phyloP scores from a whole-genome alignment of 2,888 invertebrate species.

The Nephrotoma appendiculata region DNA sequence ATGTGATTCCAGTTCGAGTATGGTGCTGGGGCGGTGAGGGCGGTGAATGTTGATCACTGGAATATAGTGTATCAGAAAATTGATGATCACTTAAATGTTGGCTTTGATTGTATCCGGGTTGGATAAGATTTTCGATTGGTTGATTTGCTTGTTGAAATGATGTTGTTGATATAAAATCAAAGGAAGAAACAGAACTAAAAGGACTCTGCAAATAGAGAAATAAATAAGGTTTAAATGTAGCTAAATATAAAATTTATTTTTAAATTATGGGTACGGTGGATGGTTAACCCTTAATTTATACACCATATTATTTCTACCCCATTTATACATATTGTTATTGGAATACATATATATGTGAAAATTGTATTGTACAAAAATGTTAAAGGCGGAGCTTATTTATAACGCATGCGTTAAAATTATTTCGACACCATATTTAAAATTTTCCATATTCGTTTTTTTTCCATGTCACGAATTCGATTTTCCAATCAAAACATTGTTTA shows the following conservation, averaged over 20 bases:
- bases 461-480: not conserved
- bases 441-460: not conserved
- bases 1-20: slow-evolving; percentile 11
- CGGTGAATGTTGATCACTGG: slow-evolving; percentile 18
- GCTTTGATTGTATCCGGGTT: not conserved
- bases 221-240: not conserved
- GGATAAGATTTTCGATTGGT: not conserved
- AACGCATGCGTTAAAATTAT: not conserved
- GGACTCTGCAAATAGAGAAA: slow-evolving; percentile 22
- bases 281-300: not conserved
- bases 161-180: slow-evolving; percentile 30
- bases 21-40: not conserved
- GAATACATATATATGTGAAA: not conserved
- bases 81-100: slow-evolving; percentile 8
- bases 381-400: not conserved
- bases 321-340: not conserved
- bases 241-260: not conserved
- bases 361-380: not conserved
- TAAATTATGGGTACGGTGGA: not conserved
- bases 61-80: slow-evolving; percentile 28
- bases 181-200: slow-evolving; percentile 33
- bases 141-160: slow-evolving; percentile 16
- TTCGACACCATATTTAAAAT: not conserved
- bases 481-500: not conserved
- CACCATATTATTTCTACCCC: not conserved